phyloP scores from a whole-genome alignment of 2,888 invertebrate species.

The Brachypterus glaber region DNA sequence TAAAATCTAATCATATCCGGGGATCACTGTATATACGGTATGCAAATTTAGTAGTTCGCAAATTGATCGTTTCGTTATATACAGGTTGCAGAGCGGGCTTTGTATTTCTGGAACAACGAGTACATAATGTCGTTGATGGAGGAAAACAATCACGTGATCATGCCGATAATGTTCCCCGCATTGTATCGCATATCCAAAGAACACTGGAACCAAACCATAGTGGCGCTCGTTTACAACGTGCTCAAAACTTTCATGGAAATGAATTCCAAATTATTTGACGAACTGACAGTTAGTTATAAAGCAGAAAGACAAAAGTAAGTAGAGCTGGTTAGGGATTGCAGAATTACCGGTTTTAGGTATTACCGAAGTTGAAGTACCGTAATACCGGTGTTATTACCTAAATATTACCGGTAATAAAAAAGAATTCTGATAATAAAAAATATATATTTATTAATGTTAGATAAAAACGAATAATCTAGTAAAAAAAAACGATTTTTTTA shows the following conservation, averaged over 20 bases:
- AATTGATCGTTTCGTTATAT: no score
- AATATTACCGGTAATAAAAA: no score
- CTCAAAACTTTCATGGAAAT: slow-evolving; percentile 99
- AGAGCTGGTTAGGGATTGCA: neutral
- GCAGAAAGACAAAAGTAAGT: slow-evolving; percentile 97
- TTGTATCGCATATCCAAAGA: slow-evolving; percentile 98
- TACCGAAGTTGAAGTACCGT: no score
- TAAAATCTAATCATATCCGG: no score
- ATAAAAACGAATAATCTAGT: no score
- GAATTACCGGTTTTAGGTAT: no score
- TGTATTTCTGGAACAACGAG: slow-evolving; percentile 99
- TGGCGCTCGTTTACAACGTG: slow-evolving; percentile 98
- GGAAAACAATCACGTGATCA: slow-evolving; percentile 95
- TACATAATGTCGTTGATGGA: slow-evolving; percentile 99
- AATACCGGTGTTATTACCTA: no score
- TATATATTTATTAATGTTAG: no score
- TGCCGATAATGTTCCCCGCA: slow-evolving; percentile 99
- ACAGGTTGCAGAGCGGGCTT: slow-evolving; percentile 95
- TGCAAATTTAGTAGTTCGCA: no score
- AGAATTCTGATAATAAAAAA: slow-evolving; percentile 1
- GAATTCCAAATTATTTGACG: slow-evolving; percentile 99
- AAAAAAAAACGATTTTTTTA: no score
- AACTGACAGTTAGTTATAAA: slow-evolving; percentile 97
- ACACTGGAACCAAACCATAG: slow-evolving; percentile 99
- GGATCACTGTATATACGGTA: no score